Base-by-base conservation (phyloP, 2,113 vertebrate species). In the Poicephalus gulielmi region DNA sequence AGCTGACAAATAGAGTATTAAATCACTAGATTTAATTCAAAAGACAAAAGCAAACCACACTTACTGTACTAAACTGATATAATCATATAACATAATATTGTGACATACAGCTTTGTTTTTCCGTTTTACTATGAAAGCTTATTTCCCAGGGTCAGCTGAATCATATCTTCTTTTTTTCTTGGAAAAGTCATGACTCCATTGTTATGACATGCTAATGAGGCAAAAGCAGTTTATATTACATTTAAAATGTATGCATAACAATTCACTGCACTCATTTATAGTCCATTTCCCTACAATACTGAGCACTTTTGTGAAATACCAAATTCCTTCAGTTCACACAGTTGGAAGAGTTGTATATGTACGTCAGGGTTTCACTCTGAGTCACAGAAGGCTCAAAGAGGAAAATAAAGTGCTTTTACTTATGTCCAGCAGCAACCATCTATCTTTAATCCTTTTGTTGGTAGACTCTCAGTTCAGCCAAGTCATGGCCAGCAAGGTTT, bases 81-180 rank as follows among this genome's bases (percentile, higher is more conserved):
- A 33, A 64, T 92, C 71, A 76, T 88, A 43, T 57, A 78, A 91
- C 59, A 60, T 35, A 64, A 68, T 66, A 88, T 82, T 95, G 64
- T 97, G 60, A 93, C 80, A 95, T 95, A 17, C 80, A 75, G 30
- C 67, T 94, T 92, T 95, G 83, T 89, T 96, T 92, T 95, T 90
- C 75, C 66, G 22, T 9, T 83, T 94, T 89, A 96, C 79, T 94
- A 95, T 96, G 96, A 97, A 98, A 97, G 67, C 39, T 90, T 95
- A 59, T 97, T 97, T 96, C 88, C 94, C 35, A 60, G 53, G 55
- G 39, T 53, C 76, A 47, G 35, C 43, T 92, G 74, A 87, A 94
- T 86, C 19, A 18, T 44, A n/a, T 41, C 31, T 86, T 76, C 8
- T 41, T 83, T 83, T 83, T 62, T 62, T 53, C 63, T 49, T 49